Conservation (phyloP, 2,888 invertebrate species). For the Drosophila meridionalis region DNA sequence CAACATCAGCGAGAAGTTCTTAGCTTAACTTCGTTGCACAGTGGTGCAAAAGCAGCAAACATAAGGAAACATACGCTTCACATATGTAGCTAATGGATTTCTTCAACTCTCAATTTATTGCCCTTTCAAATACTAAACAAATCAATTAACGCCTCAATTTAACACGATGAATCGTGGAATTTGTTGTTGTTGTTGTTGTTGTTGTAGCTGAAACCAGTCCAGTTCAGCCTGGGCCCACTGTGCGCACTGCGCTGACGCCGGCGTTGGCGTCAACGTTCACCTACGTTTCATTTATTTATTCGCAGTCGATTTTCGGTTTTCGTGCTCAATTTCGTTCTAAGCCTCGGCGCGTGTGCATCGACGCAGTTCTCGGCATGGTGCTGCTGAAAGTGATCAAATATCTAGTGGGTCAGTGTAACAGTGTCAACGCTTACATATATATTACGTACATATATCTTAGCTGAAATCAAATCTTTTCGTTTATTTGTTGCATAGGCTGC, state of each 20-base stretch:
- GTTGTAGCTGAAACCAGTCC: neutral
- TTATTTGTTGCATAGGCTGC: slow-evolving; percentile 66
- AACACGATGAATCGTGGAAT: slow-evolving; percentile 4
- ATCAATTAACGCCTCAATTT: slow-evolving; percentile 5
- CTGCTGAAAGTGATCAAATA: slow-evolving; percentile 81
- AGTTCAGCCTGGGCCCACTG: slow-evolving; percentile 41
- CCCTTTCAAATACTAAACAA: neutral
- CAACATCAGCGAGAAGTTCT: slow-evolving; percentile 70
- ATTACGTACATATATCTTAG: neutral
- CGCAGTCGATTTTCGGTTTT: slow-evolving; percentile 64
- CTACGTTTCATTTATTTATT: slow-evolving; percentile 62
- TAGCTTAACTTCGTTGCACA: slow-evolving; percentile 43
- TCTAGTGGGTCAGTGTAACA: slow-evolving; percentile 78
- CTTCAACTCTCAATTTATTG: neutral
- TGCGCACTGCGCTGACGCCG: slow-evolving; percentile 38
- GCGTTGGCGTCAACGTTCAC: slow-evolving; percentile 34
- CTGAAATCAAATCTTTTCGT: neutral
- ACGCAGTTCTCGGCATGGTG: slow-evolving; percentile 71
- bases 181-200: neutral
- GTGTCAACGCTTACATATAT: slow-evolving; percentile 5
- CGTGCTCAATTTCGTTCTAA: slow-evolving; percentile 82
- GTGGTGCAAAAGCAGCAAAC: slow-evolving; percentile 17
- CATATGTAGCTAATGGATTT: neutral
- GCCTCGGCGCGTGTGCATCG: slow-evolving; percentile 76
- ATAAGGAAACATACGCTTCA: neutral